A percentile compares a stretch with the other conserved stretches of the same genome.
Evolutionary conservation across 2,113 vertebrate species (phyloP).

Genomic region (Scopus umbretta): DNA sequence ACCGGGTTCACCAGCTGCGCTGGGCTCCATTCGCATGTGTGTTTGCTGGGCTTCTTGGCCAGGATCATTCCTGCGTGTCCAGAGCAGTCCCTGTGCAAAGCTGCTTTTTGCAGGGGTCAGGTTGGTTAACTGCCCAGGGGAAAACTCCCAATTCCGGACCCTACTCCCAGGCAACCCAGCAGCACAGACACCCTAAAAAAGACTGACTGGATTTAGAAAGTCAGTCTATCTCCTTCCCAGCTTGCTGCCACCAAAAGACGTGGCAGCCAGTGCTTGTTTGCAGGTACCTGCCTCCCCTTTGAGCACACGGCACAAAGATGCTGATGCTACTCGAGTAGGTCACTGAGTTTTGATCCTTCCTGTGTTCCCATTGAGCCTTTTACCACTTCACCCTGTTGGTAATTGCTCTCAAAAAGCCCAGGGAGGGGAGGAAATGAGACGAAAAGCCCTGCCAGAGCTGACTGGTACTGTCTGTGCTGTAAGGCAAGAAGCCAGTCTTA

Average conservation of each 20-base stretch:
- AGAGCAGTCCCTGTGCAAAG: neutral
- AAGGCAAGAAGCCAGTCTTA: neutral
- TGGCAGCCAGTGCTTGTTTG: neutral
- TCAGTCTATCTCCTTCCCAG: neutral
- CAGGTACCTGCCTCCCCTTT: neutral
- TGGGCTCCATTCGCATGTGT: fast-evolving
- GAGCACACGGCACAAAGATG: fast-evolving
- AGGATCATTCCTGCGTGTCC: fast-evolving
- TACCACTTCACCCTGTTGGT: neutral
- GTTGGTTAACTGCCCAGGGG: neutral
- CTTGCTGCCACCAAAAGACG: fast-evolving
- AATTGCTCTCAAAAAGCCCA: neutral
- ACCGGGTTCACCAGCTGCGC: too few relatives aligned
- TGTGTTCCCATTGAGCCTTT: neutral
- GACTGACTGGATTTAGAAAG: neutral
- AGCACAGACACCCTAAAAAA: neutral
- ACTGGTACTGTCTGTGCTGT: neutral
- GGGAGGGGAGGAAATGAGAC: neutral
- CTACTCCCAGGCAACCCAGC: neutral
- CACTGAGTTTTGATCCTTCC: neutral
- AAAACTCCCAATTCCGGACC: neutral
- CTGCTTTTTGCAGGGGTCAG: neutral
- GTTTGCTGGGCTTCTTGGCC: neutral
- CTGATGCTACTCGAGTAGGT: neutral
- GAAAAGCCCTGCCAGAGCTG: neutral